Evolutionary conservation across 2,888 invertebrate genomes (phyloP).

Genomic region (Helicoverpa assulta): DNA sequence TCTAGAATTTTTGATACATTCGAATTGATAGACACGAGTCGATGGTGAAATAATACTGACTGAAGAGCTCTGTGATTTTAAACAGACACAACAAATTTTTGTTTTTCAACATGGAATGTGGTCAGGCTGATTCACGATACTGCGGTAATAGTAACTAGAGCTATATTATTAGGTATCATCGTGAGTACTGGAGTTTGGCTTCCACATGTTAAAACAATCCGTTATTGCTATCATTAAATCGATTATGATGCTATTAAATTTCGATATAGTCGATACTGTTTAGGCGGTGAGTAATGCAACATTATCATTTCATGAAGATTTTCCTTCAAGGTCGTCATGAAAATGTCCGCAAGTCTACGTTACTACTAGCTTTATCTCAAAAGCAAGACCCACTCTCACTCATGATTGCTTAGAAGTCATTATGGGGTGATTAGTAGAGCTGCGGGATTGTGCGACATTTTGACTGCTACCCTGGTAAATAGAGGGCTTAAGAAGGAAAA

Average conservation of each 20-base stretch:
- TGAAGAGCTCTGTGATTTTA: slow-evolving; percentile 38
- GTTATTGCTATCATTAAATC: slow-evolving; percentile 31
- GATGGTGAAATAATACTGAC: slow-evolving; percentile 36
- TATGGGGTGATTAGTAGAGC: no score
- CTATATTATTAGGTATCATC: background rate
- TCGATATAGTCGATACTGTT: slow-evolving; percentile 14
- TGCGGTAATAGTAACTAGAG: background rate
- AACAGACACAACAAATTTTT: slow-evolving; percentile 34
- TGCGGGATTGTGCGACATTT: no score
- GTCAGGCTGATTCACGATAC: slow-evolving; percentile 12
- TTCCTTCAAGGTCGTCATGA: background rate
- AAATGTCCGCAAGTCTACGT: no score
- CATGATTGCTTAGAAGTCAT: no score
- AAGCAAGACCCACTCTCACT: no score
- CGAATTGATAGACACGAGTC: slow-evolving; percentile 38
- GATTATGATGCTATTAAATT: slow-evolving; percentile 32
- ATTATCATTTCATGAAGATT: background rate
- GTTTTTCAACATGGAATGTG: slow-evolving; percentile 19
- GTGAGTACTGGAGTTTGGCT: background rate
- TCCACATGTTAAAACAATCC: background rate
- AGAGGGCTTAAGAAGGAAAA: no score
- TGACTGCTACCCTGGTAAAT: no score
- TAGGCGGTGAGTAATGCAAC: slow-evolving; percentile 2
- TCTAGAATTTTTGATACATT: slow-evolving; percentile 62
- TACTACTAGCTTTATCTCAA: no score